These are phyloP conservation scores for Alethe diademata DNA, from an alignment of 2,113 vertebrate species.

Conservation along the genomic window DNA sequence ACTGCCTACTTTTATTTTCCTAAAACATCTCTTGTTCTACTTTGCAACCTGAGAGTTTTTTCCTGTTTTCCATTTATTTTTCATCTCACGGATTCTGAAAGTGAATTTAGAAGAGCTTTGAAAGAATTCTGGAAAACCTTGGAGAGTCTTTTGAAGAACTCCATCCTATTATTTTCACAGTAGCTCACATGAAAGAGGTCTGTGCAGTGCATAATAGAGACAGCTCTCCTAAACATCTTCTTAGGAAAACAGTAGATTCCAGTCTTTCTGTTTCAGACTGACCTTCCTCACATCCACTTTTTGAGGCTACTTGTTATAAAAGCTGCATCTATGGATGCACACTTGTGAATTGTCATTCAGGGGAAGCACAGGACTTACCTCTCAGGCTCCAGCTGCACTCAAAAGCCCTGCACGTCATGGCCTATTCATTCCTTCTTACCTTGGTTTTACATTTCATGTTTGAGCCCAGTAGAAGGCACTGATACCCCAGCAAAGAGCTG, in stretches of 20 bases:
- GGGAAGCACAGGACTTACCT: background rate
- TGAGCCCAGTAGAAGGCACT: background rate
- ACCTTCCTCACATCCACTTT: background rate
- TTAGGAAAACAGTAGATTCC: background rate
- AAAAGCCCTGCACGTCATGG: fast-evolving
- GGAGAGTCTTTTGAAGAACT: background rate
- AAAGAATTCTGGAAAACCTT: background rate
- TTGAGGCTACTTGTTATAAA: background rate
- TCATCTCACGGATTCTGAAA: background rate
- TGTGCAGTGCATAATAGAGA: background rate
- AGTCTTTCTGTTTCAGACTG: background rate
- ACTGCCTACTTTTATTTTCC: background rate
- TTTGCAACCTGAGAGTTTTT: background rate
- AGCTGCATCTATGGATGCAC: background rate
- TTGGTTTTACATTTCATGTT: background rate
- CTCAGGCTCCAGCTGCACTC: background rate
- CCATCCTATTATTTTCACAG: background rate
- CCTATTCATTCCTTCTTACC: background rate
- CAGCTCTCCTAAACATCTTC: background rate
- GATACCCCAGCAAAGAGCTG: background rate
- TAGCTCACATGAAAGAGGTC: background rate
- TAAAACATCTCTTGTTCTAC: background rate
- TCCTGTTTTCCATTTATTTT: background rate
- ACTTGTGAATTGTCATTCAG: background rate
- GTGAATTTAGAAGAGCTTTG: background rate